Conservation (phyloP, 2,888 invertebrate species). For the Mamestra brassicae region DNA sequence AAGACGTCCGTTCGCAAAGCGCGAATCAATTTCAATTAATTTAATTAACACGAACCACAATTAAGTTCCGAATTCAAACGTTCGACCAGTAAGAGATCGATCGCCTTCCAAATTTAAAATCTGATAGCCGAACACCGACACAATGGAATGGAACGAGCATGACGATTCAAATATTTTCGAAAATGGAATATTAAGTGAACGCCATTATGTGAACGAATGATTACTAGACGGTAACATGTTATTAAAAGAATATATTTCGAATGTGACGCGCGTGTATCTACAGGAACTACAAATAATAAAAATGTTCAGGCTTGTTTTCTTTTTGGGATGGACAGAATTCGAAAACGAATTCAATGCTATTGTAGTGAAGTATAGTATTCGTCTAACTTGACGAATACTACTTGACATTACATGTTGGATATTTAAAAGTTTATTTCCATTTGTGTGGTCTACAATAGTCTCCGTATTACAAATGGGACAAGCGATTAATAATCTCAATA, state of each 20-base stretch:
- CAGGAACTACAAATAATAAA: conserved; percentile 37
- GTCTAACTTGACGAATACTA: no score
- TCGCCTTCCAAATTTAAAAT: conserved; percentile 89
- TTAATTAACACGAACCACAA: conserved; percentile 76
- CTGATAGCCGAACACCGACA: conserved; percentile 85
- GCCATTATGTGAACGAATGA: conserved; percentile 88
- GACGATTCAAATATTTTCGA: conserved; percentile 90
- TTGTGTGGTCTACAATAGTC: conserved; percentile 48
- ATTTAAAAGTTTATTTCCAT: conserved; percentile 25
- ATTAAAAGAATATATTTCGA: conserved; percentile 80
- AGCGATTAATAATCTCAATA: conserved; percentile 46
- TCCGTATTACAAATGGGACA: conserved; percentile 44
- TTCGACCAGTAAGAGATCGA: conserved; percentile 84
- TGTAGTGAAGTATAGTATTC: conserved; percentile 7
- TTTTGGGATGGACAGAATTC: conserved; percentile 41
- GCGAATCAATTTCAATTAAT: conserved; percentile 67
- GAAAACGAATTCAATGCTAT: conserved; percentile 30
- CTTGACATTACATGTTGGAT: conserved; percentile 33
- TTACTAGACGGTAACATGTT: conserved; percentile 84
- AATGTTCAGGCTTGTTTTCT: conserved; percentile 31
- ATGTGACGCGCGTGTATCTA: conserved; percentile 46
- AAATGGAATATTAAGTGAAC: conserved; percentile 90
- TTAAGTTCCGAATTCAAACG: conserved; percentile 80
- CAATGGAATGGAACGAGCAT: conserved; percentile 89
- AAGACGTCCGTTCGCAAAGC: conserved; percentile 41